phyloP scores from a whole-genome alignment of 2,888 invertebrate species.

The Rhagophthalmus giganteus region DNA sequence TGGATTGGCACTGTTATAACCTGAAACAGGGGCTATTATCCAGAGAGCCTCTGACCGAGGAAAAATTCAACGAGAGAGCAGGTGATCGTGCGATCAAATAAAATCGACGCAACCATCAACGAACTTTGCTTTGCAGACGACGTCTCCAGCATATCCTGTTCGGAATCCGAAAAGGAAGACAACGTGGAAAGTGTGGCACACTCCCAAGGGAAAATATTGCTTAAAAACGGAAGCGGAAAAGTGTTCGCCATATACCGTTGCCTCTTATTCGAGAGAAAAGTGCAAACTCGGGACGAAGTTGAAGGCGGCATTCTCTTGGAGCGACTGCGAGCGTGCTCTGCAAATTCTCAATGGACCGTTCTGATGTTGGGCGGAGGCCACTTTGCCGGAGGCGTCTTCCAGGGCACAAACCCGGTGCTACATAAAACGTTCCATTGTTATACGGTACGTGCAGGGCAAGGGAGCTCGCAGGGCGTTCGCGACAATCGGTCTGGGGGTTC shows the following conservation, averaged over 20 bases:
- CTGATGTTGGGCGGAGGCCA: conserved; percentile 85
- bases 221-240: conserved; percentile 67
- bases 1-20: conserved; percentile 86
- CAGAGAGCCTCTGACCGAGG: conserved; percentile 59
- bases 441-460: conserved; percentile 81
- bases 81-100: too few species aligned
- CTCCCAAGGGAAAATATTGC: conserved; percentile 73
- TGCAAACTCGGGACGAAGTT: conserved; percentile 39
- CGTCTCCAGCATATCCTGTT: conserved; percentile 65
- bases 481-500: conserved; percentile 65
- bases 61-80: conserved; percentile 60
- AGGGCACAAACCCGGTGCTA: conserved; percentile 57
- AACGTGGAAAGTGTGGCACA: conserved; percentile 44
- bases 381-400: conserved; percentile 74
- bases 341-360: conserved; percentile 64
- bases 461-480: conserved; percentile 70
- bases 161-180: conserved; percentile 58
- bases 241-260: conserved; percentile 76
- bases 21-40: conserved; percentile 71
- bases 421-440: conserved; percentile 89
- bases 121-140: conserved; percentile 29
- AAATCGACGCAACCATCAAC: too few species aligned
- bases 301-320: conserved; percentile 14
- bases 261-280: conserved; percentile 73
- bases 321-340: conserved; percentile 7